These are phyloP conservation scores for Marasmarcha lunaedactyla DNA, from an alignment of 2,888 invertebrate species.

Conservation along the genomic window DNA sequence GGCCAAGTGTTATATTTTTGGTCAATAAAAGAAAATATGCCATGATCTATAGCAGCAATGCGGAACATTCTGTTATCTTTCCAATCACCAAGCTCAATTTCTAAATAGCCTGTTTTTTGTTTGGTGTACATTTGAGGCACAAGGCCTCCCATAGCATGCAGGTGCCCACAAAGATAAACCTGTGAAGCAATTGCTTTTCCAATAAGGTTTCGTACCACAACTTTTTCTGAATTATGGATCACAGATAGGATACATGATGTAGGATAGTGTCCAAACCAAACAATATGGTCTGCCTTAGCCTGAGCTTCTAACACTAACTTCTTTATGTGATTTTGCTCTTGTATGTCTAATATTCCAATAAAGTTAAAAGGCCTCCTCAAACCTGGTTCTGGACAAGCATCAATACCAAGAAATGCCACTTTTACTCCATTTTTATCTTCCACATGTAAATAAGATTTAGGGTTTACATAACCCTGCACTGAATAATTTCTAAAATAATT, in stretches of 20 bases:
- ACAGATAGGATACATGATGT: constrained; percentile 84
- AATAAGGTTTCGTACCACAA: constrained; percentile 68
- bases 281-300: constrained; percentile 44
- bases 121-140: constrained; percentile 88
- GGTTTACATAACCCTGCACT: constrained; percentile 77
- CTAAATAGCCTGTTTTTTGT: constrained; percentile 85
- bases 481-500: constrained; percentile 86
- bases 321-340: constrained; percentile 70
- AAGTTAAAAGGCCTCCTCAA: constrained; percentile 91
- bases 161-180: constrained; percentile 90
- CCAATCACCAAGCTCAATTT: constrained; percentile 93
- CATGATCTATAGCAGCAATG: constrained; percentile 89
- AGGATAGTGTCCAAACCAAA: constrained; percentile 91
- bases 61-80: constrained; percentile 90
- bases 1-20: constrained; percentile 84
- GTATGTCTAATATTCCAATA: constrained; percentile 76
- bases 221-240: constrained; percentile 50
- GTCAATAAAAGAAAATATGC: constrained; percentile 87
- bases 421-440: constrained; percentile 66
- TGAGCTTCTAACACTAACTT: constrained; percentile 69
- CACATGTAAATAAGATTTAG: constrained; percentile 79
- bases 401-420: constrained; percentile 87
- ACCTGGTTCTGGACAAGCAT: constrained; percentile 90
- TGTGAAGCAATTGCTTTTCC: constrained; percentile 72
- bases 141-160: constrained; percentile 84